Evolutionary conservation across 2,113 vertebrate species (phyloP), one percentile per base, ranked within the genome.

Genomic region (Gymnarchus niloticus): DNA sequence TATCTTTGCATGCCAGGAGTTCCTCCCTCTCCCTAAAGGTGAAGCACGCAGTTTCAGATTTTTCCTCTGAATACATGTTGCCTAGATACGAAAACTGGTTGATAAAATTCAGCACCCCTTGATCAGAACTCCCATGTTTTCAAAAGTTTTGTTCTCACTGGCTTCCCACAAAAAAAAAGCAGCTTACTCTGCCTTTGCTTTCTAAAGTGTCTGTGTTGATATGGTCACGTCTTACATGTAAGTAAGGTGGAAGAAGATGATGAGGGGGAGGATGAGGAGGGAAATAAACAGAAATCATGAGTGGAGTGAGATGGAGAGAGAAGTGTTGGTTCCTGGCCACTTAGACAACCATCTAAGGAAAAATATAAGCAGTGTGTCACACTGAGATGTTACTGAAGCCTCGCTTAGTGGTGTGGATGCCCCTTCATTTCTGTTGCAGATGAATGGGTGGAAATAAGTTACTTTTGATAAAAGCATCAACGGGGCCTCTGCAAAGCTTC

Each of bases 71-170:
- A 84, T n/a, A n/a, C 54, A 49, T 69, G 84, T 85, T 77, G 84
- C 84, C 49, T 85, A 76, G 84, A 85, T 85, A 85, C 83, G 5
- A 52, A 73, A 69, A 51, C 49, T 73, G 41, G 28, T 65, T 76
- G 61, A 54, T 85, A 85, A 77, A 85, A 73, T 85, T 41, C 65
- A 5, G 61, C 65, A 85, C n/a, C 48, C 41, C 19, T 77, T 76
- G 49, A 85, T 85, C 48, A 76, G 61, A 85, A 54, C 51, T 78
- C 56, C 56, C 2, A 28, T 83, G 25, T 37, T 23, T 48, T 83
- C 21, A 5, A 14, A 59, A 49, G 82, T 61, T 61, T 6, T 2
- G 14, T 6, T 83, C 17, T 8, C 28, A 21, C 41, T 14, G 25
- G 61, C 61, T 37, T 5, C 51, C 12, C 12, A 28, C 17, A 37